phyloP scores from a whole-genome alignment of 2,888 invertebrate species.

The Melieria crassipennis region DNA sequence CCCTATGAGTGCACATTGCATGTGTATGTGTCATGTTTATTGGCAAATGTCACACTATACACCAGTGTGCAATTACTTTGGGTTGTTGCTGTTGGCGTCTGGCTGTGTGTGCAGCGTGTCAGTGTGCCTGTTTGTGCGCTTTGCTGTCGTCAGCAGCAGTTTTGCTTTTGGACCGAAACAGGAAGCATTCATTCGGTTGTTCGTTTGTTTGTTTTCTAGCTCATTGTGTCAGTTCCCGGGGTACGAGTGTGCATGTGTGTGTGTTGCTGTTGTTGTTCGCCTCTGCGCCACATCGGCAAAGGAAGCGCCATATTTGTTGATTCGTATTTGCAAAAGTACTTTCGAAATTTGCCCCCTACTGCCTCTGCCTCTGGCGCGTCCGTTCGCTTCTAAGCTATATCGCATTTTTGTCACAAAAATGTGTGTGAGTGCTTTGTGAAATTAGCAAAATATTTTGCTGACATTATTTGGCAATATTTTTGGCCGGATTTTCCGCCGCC shows the following conservation, averaged over 20 bases:
- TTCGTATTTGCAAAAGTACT: background rate
- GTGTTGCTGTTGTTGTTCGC: too few species aligned
- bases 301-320: background rate
- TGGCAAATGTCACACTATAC: slow-evolving; percentile 15
- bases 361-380: background rate
- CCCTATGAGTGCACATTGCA: background rate
- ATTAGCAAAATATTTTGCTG: too few species aligned
- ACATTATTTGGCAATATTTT: too few species aligned
- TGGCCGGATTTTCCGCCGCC: too few species aligned
- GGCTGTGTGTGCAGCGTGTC: too few species aligned
- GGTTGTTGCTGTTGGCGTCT: too few species aligned
- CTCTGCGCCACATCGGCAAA: background rate
- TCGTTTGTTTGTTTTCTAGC: background rate
- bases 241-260: slow-evolving; percentile 6
- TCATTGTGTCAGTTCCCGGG: background rate
- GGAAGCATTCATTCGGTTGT: too few species aligned
- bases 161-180: too few species aligned
- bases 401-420: background rate
- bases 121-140: background rate
- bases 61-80: too few species aligned
- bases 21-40: background rate
- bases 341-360: background rate
- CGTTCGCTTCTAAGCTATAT: background rate
- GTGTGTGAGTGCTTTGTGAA: background rate
- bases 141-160: slow-evolving; percentile 21